Evolutionary conservation across 2,888 invertebrate genomes (phyloP).

Genomic region (Leptopilina myrica): DNA sequence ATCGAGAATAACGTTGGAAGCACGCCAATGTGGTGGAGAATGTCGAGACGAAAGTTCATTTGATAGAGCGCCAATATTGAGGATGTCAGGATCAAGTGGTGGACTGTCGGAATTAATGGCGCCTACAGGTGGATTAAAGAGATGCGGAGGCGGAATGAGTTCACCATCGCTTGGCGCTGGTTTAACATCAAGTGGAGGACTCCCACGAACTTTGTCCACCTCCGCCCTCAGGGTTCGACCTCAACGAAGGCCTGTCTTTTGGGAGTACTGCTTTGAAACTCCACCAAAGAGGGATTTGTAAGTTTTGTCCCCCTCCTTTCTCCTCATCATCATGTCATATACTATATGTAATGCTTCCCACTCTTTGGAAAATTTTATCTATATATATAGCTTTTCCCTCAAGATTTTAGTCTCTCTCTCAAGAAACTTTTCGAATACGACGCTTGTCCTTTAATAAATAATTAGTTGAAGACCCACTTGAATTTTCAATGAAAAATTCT

Average conservation of each 20-base stretch:
- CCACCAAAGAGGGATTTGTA: slow-evolving; percentile 83
- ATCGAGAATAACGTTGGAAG: slow-evolving; percentile 21
- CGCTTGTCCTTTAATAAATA: neutral
- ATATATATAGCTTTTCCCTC: neutral
- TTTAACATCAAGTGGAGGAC: slow-evolving; percentile 73
- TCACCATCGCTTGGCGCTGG: slow-evolving; percentile 72
- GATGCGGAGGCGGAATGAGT: slow-evolving; percentile 78
- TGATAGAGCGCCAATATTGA: slow-evolving; percentile 47
- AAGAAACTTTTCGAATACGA: neutral
- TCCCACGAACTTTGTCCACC: slow-evolving; percentile 87
- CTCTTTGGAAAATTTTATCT: no score
- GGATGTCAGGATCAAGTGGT: slow-evolving; percentile 71
- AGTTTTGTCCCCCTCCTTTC: slow-evolving; percentile 75
- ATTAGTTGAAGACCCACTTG: no score
- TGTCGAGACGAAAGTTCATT: slow-evolving; percentile 28
- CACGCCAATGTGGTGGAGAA: slow-evolving; percentile 22
- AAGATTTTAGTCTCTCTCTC: neutral
- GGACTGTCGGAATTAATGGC: slow-evolving; percentile 65
- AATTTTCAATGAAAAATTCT: no score
- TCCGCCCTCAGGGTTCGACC: slow-evolving; percentile 86
- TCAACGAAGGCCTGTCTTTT: slow-evolving; percentile 85
- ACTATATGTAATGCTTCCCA: no score
- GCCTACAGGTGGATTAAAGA: slow-evolving; percentile 63
- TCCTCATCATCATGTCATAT: no score
- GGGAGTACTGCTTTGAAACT: slow-evolving; percentile 90